Evolutionary conservation across 2,888 invertebrate species (phyloP).

Genomic region (Cephonodes hylas): DNA sequence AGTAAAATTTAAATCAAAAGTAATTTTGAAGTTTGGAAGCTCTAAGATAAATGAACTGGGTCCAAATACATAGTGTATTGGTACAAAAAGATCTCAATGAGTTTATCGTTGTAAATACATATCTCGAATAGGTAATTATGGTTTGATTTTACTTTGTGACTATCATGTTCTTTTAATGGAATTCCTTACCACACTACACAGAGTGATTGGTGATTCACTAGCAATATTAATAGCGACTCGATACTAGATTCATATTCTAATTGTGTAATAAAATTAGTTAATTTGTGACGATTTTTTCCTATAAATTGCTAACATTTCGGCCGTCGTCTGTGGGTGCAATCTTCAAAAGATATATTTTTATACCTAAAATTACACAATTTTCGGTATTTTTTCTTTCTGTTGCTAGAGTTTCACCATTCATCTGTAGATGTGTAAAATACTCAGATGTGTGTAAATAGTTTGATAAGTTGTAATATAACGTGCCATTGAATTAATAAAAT

Average conservation of each 20-base stretch:
- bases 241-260: too few relatives aligned
- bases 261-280: too few relatives aligned
- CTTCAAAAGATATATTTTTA: too few relatives aligned
- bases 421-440: not conserved
- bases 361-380: too few relatives aligned
- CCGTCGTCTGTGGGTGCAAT: too few relatives aligned
- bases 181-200: too few relatives aligned
- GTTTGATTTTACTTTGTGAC: not conserved
- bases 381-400: too few relatives aligned
- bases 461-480: constrained; percentile 22
- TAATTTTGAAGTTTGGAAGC: not conserved
- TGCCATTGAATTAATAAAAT: constrained; percentile 23
- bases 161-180: not conserved
- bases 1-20: too few relatives aligned
- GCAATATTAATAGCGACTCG: too few relatives aligned
- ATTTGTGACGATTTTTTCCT: too few relatives aligned
- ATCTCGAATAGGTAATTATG: not conserved
- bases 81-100: not conserved
- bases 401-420: not conserved
- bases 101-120: not conserved
- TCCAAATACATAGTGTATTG: constrained; percentile 18
- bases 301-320: too few relatives aligned
- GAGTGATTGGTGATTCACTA: too few relatives aligned
- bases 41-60: constrained; percentile 20
- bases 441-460: not conserved